Base-by-base conservation (phyloP, 2,113 vertebrate species). In the Sceloporus undulatus region DNA sequence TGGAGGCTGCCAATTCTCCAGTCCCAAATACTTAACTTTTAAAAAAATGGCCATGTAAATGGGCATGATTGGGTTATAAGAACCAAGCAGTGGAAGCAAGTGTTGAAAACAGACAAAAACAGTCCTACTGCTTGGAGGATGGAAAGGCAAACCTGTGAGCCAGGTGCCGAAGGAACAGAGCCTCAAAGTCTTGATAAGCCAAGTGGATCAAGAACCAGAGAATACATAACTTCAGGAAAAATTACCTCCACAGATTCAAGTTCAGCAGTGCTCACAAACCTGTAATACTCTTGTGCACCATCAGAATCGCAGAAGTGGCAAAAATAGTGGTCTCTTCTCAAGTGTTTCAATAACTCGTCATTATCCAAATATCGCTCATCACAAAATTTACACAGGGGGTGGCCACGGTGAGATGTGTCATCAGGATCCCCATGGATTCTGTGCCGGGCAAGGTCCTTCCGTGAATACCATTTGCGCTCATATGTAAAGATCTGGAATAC, bases 281-380 rank as follows among this genome's bases (percentile, higher is more conserved):
- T 98, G 94, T 99, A 99, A 93, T 99, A 99, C 91, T 99, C 99
- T 95, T 99, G 98, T 59, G 98, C 98, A 13, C 99, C 99, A 0
- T 99, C 99, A 0, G 98, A 97, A 23, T 99, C 99, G 70, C 99
- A 99, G 94, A 99, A 99, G 92, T 99, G 99, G 89, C 99, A 99
- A 94, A 99, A 99, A 88, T 98, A 99, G 94, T 99, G 99, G 88
- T 99, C 98, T 10, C 98, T 97, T 0, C 99, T 95, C 80, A 99
- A 93, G 93, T 99, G 99, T 66, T 99, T 99, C 3, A 99, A 96
- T 34, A 99, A 94, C 94, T 99, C 99, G 0, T 99, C 99, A 0
- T 99, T 99, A 91, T 99, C 99, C 74, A 99, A 95, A 90, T 99
- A 99, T 1, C 99, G 98, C 90, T 99, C 98, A 0, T 99, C 99